These are phyloP conservation scores for Thyatira batis DNA, from an alignment of 2,888 invertebrate genomes.

Conservation along the genomic window DNA sequence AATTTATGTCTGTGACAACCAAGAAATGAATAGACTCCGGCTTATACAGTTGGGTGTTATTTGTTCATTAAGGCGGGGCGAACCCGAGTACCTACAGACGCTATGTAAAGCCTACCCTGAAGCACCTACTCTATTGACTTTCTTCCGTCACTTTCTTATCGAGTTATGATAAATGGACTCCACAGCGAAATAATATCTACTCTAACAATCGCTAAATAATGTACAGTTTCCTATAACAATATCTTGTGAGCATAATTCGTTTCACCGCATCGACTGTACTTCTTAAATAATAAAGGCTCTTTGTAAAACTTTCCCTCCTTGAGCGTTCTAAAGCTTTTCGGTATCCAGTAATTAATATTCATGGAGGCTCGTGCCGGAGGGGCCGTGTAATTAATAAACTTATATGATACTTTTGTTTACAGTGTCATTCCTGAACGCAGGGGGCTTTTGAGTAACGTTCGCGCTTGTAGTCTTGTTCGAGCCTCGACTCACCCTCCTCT, in stretches of 20 bases:
- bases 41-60: slow-evolving; percentile 43
- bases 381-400: slow-evolving; percentile 82
- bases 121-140: slow-evolving; percentile 81
- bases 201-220: slow-evolving; percentile 29
- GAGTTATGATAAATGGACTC: slow-evolving; percentile 73
- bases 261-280: slow-evolving; percentile 73
- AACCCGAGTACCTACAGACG: slow-evolving; percentile 42
- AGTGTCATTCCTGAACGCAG: slow-evolving; percentile 74
- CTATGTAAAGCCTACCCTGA: slow-evolving; percentile 70
- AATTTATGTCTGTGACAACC: slow-evolving; percentile 23
- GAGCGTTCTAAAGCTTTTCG: slow-evolving; percentile 81
- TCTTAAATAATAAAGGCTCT: slow-evolving; percentile 82
- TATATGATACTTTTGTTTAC: slow-evolving; percentile 83
- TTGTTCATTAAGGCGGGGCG: slow-evolving; percentile 66
- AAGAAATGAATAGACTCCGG: slow-evolving; percentile 36
- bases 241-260: slow-evolving; percentile 67
- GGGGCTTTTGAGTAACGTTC: slow-evolving; percentile 42
- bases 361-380: slow-evolving; percentile 78
- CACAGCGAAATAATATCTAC: slow-evolving; percentile 37
- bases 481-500: not conserved
- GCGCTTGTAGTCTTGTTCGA: slow-evolving; percentile 5
- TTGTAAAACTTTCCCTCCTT: slow-evolving; percentile 82
- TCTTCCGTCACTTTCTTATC: slow-evolving; percentile 80
- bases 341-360: slow-evolving; percentile 82
- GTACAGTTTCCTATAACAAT: slow-evolving; percentile 36